These are phyloP conservation scores for Coranthus polyacanthus DNA, from an alignment of 2,797 vertebrate species.

Conservation along the genomic window DNA sequence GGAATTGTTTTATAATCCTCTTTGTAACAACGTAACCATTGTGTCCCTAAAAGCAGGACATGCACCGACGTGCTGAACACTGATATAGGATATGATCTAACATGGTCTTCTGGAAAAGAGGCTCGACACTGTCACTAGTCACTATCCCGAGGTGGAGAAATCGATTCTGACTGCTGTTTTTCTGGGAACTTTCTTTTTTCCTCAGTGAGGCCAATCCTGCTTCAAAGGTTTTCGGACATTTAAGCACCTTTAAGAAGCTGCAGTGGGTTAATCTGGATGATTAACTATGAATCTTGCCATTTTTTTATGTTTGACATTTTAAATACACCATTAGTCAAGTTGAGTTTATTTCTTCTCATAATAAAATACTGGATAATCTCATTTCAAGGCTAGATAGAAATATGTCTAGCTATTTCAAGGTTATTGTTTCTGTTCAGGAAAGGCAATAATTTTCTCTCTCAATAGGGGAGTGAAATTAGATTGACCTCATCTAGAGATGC, in stretches of 20 bases:
- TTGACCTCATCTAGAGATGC: constrained; percentile 53
- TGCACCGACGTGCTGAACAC: constrained; percentile 25
- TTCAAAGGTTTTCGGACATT: constrained; percentile 15
- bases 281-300: neutral
- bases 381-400: constrained; percentile 22
- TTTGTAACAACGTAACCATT: constrained; percentile 71
- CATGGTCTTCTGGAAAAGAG: constrained; percentile 21
- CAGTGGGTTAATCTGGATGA: constrained; percentile 9
- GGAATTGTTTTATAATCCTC: constrained; percentile 72
- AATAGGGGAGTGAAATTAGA: constrained; percentile 45
- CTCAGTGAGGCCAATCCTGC: constrained; percentile 5
- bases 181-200: constrained; percentile 11
- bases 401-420: constrained; percentile 2
- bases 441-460: constrained; percentile 39
- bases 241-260: constrained; percentile 7
- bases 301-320: constrained; percentile 20
- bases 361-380: constrained; percentile 14
- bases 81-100: constrained; percentile 41
- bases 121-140: constrained; percentile 24
- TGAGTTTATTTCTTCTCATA: constrained; percentile 27
- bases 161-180: constrained; percentile 14
- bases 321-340: neutral
- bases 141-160: constrained; percentile 24
- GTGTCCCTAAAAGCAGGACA: constrained; percentile 60
- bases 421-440: constrained; percentile 11